Base-by-base conservation (phyloP, 1,140 invertebrate genomes). In the Eueides isabella region DNA sequence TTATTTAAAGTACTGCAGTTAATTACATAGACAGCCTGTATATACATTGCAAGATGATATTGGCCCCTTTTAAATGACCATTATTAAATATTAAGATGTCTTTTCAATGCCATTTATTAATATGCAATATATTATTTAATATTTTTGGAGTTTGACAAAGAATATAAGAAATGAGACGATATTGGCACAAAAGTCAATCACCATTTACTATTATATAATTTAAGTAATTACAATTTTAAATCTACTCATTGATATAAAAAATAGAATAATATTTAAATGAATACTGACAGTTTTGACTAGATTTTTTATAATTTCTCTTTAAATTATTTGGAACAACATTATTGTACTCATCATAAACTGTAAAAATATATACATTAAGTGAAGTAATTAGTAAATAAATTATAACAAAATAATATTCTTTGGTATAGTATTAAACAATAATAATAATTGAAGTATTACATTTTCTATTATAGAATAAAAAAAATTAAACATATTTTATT, bases 381-480 rank as follows among this genome's bases (percentile, higher is more conserved):
- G 11, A 55, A 11, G 48, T 55, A 55, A n/a, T 6, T 35, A 33
- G 19, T 68, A 31, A 68, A 68, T 33, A 61, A 68, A 48, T 68
- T 29, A 72, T 81, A 83, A 82, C 77, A 82, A 67, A 75, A 74
- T 74, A 75, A 75, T 64, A 70, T 70, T 75, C 74, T 75, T 75
- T 75, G 74, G 74, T 75, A 48, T n/a, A 31, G n/a, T n/a, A n/a
- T 61, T 44, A 64, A 61, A 48, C 14, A 64, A 71, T 44, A 61
- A 68, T 14, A 66, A 68, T 48, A 68, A 61, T n/a, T 68, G n/a
- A 55, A 55, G n/a, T 65, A 26, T 14, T 31, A 19, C 41, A 44
- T 19, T 2, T n/a, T n/a, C 41, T n/a, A 7, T 44, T 19, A 44
- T 19, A n/a, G n/a, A n/a, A 44, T 19, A 44, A 44, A 14, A 5